A percentile compares a stretch with the other conserved stretches of the same genome.
Evolutionary conservation across 1,140 invertebrate species (phyloP).

Genomic region (Drosophila santomea): DNA sequence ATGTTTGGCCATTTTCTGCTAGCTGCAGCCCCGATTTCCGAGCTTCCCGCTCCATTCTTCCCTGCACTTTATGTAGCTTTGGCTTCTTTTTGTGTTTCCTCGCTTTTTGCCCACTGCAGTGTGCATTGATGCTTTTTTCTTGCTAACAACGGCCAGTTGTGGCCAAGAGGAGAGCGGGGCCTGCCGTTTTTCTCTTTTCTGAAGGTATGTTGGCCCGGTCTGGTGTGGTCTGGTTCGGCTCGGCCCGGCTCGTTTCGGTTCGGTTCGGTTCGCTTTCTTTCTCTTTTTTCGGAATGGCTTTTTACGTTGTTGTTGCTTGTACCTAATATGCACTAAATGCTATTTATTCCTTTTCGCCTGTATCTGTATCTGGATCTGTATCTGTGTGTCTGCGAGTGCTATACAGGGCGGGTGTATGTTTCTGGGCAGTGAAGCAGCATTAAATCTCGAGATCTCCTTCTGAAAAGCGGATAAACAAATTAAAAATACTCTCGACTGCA

Average conservation of each 20-base stretch:
- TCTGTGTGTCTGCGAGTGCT: constrained; percentile 1
- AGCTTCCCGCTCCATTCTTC: constrained; percentile 61
- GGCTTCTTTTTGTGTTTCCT: constrained; percentile 62
- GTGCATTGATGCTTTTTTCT: constrained; percentile 81
- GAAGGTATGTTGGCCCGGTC: constrained; percentile 57
- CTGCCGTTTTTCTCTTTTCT: constrained; percentile 10
- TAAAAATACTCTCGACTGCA: constrained; percentile 22
- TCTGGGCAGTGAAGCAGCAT: constrained; percentile 30
- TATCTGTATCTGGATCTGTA: not conserved
- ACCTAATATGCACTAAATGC: constrained; percentile 80
- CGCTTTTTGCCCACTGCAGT: constrained; percentile 48
- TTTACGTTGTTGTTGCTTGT: constrained; percentile 58
- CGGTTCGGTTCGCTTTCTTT: constrained; percentile 35
- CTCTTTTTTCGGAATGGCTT: constrained; percentile 65
- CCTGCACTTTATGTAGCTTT: constrained; percentile 65
- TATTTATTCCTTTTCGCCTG: constrained; percentile 55
- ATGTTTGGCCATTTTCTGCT: constrained; percentile 81
- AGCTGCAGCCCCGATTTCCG: constrained; percentile 41
- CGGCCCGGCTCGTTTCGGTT: too few species aligned
- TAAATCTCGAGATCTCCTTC: constrained; percentile 11
- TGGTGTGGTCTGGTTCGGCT: constrained; percentile 27
- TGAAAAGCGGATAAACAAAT: constrained; percentile 30
- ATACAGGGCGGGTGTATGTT: constrained; percentile 17
- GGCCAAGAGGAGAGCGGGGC: constrained; percentile 6
- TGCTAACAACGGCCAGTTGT: constrained; percentile 63